A percentile compares a stretch with the other conserved stretches of the same genome.
phyloP scores from a whole-genome alignment of 2,888 invertebrate species.

The Amphipoea oculea region DNA sequence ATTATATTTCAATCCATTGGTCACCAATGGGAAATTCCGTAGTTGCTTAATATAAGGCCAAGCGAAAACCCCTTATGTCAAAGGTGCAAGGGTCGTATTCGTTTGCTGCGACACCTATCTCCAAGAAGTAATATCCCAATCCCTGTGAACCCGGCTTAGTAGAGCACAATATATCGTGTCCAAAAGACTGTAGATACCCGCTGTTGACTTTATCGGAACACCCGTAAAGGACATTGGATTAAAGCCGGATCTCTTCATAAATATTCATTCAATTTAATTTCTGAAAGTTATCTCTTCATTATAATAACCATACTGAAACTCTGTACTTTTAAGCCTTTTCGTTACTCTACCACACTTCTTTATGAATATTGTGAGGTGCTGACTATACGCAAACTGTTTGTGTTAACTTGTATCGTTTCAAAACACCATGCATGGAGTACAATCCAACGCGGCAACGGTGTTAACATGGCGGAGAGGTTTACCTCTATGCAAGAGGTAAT shows the following conservation, averaged over 20 bases:
- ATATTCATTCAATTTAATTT: constrained; percentile 69
- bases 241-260: constrained; percentile 61
- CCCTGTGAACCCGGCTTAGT: constrained; percentile 65
- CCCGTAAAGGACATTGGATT: constrained; percentile 65
- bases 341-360: not conserved
- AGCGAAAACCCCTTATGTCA: constrained; percentile 14
- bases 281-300: constrained; percentile 11
- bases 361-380: not conserved
- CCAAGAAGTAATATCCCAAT: constrained; percentile 55
- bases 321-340: not conserved
- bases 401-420: not conserved
- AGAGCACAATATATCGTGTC: constrained; percentile 71
- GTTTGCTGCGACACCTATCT: constrained; percentile 49
- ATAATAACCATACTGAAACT: not conserved
- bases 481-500: not conserved
- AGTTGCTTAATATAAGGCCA: constrained; percentile 23
- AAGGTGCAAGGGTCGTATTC: constrained; percentile 38
- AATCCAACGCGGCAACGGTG: not conserved
- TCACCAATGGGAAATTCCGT: constrained; percentile 55
- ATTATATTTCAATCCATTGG: constrained; percentile 67
- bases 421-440: not conserved
- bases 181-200: constrained; percentile 64
- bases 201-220: constrained; percentile 72
- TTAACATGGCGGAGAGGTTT: not conserved
- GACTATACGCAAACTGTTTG: not conserved